phyloP scores from a whole-genome alignment of 2,797 vertebrate species.

The Ptychadena robeensis region DNA sequence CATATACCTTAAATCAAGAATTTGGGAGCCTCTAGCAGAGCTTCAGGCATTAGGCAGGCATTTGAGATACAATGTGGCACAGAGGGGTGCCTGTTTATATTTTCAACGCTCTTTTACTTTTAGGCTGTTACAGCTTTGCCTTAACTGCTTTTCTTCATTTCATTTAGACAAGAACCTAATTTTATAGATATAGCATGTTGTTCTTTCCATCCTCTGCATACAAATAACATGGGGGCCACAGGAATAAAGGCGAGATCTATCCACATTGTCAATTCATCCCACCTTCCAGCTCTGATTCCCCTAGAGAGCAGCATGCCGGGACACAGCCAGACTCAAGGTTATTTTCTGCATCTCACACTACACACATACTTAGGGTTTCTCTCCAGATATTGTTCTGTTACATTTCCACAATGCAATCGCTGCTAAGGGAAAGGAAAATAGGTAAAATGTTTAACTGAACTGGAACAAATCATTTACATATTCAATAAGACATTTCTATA shows the following conservation, averaged over 20 bases:
- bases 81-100: background rate
- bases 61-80: too few species aligned
- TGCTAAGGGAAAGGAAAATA: background rate
- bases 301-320: slow-evolving; percentile 37
- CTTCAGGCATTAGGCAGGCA: background rate
- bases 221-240: slow-evolving; percentile 20
- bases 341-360: slow-evolving; percentile 32
- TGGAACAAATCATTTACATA: background rate
- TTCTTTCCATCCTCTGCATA: slow-evolving; percentile 29
- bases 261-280: slow-evolving; percentile 51
- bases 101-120: background rate
- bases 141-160: background rate
- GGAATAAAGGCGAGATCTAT: background rate
- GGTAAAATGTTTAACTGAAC: background rate
- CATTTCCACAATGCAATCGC: background rate
- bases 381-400: slow-evolving; percentile 40
- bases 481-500: background rate
- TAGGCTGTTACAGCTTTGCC: background rate
- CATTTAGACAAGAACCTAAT: slow-evolving; percentile 19
- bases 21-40: background rate
- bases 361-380: slow-evolving; percentile 39
- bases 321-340: slow-evolving; percentile 49
- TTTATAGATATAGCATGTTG: slow-evolving; percentile 22
- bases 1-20: too few species aligned
- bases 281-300: slow-evolving; percentile 42